A percentile compares a stretch with the other conserved stretches of the same genome.
Evolutionary conservation across 2,113 vertebrate genomes (phyloP).

Genomic region (Ptyas mucosa): DNA sequence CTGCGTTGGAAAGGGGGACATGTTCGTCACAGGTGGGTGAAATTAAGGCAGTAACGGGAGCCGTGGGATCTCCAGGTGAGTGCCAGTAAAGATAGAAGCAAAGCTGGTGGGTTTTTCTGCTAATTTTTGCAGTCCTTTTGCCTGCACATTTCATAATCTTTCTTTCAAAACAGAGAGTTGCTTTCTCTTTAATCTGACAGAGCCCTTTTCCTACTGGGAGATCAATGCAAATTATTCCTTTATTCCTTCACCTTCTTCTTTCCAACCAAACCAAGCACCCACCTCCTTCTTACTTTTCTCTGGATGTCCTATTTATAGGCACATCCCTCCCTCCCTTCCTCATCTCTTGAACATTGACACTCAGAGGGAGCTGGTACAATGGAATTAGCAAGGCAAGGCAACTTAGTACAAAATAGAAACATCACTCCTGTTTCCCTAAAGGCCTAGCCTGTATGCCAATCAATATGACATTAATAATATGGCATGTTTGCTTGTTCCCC

Average conservation of each 20-base stretch:
- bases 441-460: neutral
- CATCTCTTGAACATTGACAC: constrained; percentile 12
- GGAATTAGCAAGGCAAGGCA: constrained; percentile 5
- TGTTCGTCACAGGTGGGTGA: neutral
- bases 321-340: neutral
- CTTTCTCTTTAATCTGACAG: neutral
- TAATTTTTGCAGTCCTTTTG: neutral
- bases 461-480: neutral
- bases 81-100: neutral
- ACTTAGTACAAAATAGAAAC: constrained; percentile 11
- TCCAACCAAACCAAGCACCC: neutral
- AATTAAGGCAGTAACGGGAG: neutral
- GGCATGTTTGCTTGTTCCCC: neutral
- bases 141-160: neutral
- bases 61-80: neutral
- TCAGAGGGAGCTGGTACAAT: neutral
- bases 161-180: neutral
- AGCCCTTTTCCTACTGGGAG: neutral
- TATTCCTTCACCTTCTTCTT: neutral
- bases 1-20: neutral
- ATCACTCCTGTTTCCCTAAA: neutral
- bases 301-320: constrained; percentile 23
- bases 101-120: neutral
- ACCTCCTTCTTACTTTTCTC: neutral
- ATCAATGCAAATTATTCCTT: constrained; percentile 3